A percentile compares a stretch with the other conserved stretches of the same genome.
Conservation (phyloP, 2,888 invertebrate species). For the Hesperia comma region DNA sequence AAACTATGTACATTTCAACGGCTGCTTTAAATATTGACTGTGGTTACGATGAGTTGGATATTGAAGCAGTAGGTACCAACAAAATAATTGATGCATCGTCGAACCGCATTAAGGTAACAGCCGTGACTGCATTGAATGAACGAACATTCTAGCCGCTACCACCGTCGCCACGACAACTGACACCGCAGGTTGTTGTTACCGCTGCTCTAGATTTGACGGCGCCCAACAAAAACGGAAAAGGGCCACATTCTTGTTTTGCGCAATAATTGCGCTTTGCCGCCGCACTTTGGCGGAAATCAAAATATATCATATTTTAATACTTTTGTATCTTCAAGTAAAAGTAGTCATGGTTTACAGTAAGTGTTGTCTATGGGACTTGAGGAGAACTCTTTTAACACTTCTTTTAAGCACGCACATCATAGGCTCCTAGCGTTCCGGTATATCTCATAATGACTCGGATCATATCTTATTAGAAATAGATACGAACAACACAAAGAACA, state of each 20-base stretch:
- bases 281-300: background rate
- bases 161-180: background rate
- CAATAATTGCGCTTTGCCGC: background rate
- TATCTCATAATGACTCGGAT: too few species aligned
- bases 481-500: too few species aligned
- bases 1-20: too few species aligned
- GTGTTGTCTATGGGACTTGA: too few species aligned
- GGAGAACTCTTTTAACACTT: too few species aligned
- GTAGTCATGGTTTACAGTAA: too few species aligned
- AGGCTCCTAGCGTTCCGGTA: too few species aligned
- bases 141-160: background rate
- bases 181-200: background rate
- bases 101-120: background rate
- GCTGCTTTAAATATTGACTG: too few species aligned
- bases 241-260: conserved; percentile 4
- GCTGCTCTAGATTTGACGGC: conserved; percentile 8
- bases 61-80: background rate
- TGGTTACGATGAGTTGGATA: too few species aligned
- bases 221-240: conserved; percentile 5
- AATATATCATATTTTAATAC: background rate
- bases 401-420: too few species aligned
- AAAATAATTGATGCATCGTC: background rate
- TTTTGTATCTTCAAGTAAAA: background rate
- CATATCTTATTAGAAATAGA: too few species aligned
- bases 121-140: conserved; percentile 1